Percentiles rank a stretch among this genome's conserved stretches.
These are phyloP conservation scores for Bombus sylvicola DNA, from an alignment of 1,140 invertebrate species.

Conservation along the genomic window DNA sequence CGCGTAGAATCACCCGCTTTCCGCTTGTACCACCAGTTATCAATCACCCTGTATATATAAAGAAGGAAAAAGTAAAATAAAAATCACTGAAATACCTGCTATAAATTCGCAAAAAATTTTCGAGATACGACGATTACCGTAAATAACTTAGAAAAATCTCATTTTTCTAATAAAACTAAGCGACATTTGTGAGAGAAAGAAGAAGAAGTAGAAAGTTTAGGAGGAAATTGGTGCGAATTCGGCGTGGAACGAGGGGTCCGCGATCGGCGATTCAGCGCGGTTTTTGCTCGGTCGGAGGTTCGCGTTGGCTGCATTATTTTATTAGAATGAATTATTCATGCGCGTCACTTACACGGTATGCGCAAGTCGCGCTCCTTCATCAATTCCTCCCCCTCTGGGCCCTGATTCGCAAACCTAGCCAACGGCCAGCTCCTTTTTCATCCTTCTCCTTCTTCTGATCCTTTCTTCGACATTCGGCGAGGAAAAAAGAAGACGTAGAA, in stretches of 20 bases:
- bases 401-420: slow-evolving; percentile 20
- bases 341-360: slow-evolving; percentile 80
- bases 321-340: slow-evolving; percentile 82
- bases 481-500: no score
- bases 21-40: no score
- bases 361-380: slow-evolving; percentile 80
- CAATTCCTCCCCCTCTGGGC: slow-evolving; percentile 62
- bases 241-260: neutral
- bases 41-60: no score
- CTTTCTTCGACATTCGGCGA: neutral
- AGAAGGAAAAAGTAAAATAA: no score
- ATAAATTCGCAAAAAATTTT: no score
- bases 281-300: slow-evolving; percentile 58
- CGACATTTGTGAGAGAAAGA: neutral
- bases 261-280: slow-evolving; percentile 31
- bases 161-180: neutral
- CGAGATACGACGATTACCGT: no score
- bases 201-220: neutral
- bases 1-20: no score
- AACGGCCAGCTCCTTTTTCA: slow-evolving; percentile 15
- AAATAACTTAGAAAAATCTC: neutral
- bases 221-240: slow-evolving; percentile 28
- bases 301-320: slow-evolving; percentile 78
- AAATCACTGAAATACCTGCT: no score
- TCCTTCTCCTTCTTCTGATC: neutral